These are phyloP conservation scores for Odocoileus virginianus DNA, from an alignment of 2,113 vertebrate genomes.

Conservation along the genomic window DNA sequence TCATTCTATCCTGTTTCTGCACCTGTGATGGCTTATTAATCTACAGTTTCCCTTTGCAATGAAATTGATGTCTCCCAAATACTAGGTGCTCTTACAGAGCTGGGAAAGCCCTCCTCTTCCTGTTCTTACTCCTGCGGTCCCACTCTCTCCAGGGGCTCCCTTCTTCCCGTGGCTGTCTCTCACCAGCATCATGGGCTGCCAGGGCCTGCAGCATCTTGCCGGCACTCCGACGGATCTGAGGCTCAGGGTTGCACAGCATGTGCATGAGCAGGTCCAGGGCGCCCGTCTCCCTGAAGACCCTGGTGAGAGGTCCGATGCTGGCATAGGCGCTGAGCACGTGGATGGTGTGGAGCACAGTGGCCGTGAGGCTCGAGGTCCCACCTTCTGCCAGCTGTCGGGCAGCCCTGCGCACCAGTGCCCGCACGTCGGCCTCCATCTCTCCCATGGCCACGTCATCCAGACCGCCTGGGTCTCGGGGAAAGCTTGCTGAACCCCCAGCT, in stretches of 20 bases:
- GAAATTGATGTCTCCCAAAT: not conserved
- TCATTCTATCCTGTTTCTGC: not conserved
- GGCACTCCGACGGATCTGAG: slow-evolving; percentile 88
- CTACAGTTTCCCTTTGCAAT: not conserved
- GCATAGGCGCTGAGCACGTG: slow-evolving; percentile 94
- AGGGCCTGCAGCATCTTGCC: slow-evolving; percentile 93
- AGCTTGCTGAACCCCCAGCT: slow-evolving; percentile 61
- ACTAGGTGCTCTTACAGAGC: not conserved
- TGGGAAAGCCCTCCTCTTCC: not conserved
- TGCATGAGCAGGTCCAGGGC: slow-evolving; percentile 92
- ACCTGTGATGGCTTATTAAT: not conserved
- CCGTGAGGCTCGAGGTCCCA: slow-evolving; percentile 77
- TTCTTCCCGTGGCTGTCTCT: not conserved
- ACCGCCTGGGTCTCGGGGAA: slow-evolving; percentile 73
- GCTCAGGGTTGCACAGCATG: slow-evolving; percentile 91
- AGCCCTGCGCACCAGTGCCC: slow-evolving; percentile 89
- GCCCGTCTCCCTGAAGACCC: slow-evolving; percentile 92
- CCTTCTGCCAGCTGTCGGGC: slow-evolving; percentile 86
- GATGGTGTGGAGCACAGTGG: slow-evolving; percentile 91
- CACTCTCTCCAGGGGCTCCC: not conserved
- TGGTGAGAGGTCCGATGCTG: slow-evolving; percentile 88
- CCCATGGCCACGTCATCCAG: slow-evolving; percentile 86
- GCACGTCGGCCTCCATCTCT: slow-evolving; percentile 93
- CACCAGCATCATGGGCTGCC: slow-evolving; percentile 91
- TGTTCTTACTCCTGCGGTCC: not conserved